phyloP scores from a whole-genome alignment of 2,888 invertebrate species.

The Priocnemis perturbator region DNA sequence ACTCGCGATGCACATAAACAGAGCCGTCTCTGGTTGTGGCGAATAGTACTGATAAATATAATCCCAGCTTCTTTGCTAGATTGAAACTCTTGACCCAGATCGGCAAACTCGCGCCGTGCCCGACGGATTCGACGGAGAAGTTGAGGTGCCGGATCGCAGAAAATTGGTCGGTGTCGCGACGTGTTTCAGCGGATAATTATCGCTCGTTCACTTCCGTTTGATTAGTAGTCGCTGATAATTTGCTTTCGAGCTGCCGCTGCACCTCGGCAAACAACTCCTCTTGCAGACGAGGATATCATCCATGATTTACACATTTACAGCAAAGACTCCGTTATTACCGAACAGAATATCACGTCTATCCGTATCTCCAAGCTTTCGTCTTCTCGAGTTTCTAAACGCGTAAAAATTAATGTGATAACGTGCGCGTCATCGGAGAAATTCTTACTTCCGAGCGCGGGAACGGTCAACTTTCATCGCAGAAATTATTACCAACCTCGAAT shows the following conservation, averaged over 20 bases:
- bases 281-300: too few species aligned
- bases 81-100: constrained; percentile 47
- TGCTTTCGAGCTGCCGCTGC: constrained; percentile 11
- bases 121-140: constrained; percentile 21
- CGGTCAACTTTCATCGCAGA: too few species aligned
- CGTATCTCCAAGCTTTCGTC: too few species aligned
- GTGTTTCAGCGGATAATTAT: constrained; percentile 26
- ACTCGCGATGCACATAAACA: constrained; percentile 14
- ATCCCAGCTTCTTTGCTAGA: constrained; percentile 28
- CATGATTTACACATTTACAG: too few species aligned
- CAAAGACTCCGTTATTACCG: too few species aligned
- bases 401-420: too few species aligned
- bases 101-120: constrained; percentile 10
- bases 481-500: too few species aligned
- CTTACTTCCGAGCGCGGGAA: too few species aligned
- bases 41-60: constrained; percentile 36
- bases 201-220: constrained; percentile 16
- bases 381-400: too few species aligned
- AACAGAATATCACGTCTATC: too few species aligned
- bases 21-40: not conserved
- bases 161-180: constrained; percentile 33
- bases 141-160: constrained; percentile 17
- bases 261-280: not conserved
- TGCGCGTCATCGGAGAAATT: too few species aligned
- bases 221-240: constrained; percentile 27